Base-by-base conservation (phyloP, 2,888 invertebrate species). In the Caenorhabditis sp. region DNA sequence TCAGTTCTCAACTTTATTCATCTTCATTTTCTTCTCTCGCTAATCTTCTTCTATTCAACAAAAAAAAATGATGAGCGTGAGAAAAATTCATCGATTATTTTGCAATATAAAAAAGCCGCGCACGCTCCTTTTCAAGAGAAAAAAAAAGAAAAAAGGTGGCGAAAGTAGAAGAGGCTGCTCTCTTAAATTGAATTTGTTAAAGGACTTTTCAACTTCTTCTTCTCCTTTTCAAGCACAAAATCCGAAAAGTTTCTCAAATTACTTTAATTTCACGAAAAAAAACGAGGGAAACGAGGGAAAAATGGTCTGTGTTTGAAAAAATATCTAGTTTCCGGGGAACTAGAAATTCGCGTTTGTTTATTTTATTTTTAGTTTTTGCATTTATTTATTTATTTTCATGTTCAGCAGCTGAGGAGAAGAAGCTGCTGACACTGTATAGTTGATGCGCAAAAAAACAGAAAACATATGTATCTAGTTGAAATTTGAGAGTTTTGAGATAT, bases 391-490 rank as follows among this genome's bases (percentile, higher is more conserved):
- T 43, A 43, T 43, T 43, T 43, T 43, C 43, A 43, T 43, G 43
- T 43, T 43, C 43, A 43, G n/a, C n/a, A n/a, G 43, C 43, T 43
- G 43, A 43, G 31, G 31, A 31, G 4, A 10, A 31, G 31, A 31
- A 31, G 31, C 31, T 31, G 10, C 43, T 43, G 43, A 43, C 43
- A 43, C 43, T 31, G 31, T 31, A 31, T 31, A 31, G 31, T 31
- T 31, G 31, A 56, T 26, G 54, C 21, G 23, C n/a, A 23, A n/a
- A 25, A 54, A 52, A 59, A 58, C 23, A 54, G 50, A 61, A 57
- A 52, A 31, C 31, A 31, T 10, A 10, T 31, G 4, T 31, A 10
- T 31, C 31, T 31, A 31, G 31, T 31, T 31, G 31, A 31, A 31
- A 31, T 31, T 31, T 31, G 31, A 31, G 31, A 31, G 4, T 31